Base-by-base conservation (phyloP, 1,140 invertebrate species). In the Phthorimaea operculella region DNA sequence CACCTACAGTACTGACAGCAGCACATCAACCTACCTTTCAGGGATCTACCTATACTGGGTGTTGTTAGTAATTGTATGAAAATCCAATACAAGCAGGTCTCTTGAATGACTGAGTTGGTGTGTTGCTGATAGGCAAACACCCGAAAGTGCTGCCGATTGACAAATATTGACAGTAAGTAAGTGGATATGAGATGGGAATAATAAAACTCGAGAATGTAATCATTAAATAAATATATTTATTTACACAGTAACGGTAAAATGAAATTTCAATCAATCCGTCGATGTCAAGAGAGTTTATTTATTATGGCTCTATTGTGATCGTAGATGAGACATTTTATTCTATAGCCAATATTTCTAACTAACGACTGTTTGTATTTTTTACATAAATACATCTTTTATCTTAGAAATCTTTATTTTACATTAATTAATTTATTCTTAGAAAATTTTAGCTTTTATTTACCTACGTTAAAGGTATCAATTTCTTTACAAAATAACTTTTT, bases 211-310 rank as follows among this genome's bases (percentile, higher is more conserved):
- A 28, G 48, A 50, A 10, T 58, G 49, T 71, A 78, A 72, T 76
- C 69, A 70, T 83, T 83, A 84, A 84, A 84, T 84, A 84, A 82
- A 84, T 84, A 84, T 84, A 80, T 84, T 84, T 84, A 84, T 84
- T 82, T 84, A 84, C 79, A 84, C 53, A 72, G 62, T 78, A 82
- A 84, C 79, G 69, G 63, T 72, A 64, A 80, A 75, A 72, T 74
- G 70, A 78, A 75, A 70, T 58, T 47, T 6, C 44, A 74, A 69
- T 75, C 70, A 74, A 64, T 76, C 70, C 65, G 74, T 83, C 77
- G 77, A 81, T 84, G 76, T 76, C 71, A 67, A 70, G 63, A 70
- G 73, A 64, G 64, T 63, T 70, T 55, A 71, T 65, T 64, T 68
- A 66, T 69, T 58, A 34, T 65, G 62, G 66, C 62, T 66, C 51